Evolutionary conservation across 2,888 invertebrate species (phyloP).

Genomic region (Parnassius mnemosyne): DNA sequence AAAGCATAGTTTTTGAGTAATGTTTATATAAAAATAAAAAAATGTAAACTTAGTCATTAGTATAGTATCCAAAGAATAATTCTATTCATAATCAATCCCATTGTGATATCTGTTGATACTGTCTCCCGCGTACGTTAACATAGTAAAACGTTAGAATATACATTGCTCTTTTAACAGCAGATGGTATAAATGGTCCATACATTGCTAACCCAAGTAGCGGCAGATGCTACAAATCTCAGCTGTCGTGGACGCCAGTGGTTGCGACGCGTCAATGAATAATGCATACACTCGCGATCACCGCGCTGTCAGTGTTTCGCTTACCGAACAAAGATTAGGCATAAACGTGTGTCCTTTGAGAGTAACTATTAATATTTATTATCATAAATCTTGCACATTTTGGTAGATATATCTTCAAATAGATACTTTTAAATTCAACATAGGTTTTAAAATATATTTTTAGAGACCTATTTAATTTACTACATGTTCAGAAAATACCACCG

Average conservation of each 20-base stretch:
- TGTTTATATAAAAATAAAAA: too few species aligned
- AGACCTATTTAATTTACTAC: too few species aligned
- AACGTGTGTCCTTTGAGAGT: slow-evolving; percentile 27
- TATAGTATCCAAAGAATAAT: too few species aligned
- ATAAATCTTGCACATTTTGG: too few species aligned
- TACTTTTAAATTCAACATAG: too few species aligned
- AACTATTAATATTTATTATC: slow-evolving; percentile 14
- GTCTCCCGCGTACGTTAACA: slow-evolving; percentile 9
- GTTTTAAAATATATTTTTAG: too few species aligned
- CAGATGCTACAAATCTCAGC: slow-evolving; percentile 47
- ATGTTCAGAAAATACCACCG: too few species aligned
- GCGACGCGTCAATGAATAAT: slow-evolving; percentile 61
- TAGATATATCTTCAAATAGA: too few species aligned
- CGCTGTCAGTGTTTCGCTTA: slow-evolving; percentile 31
- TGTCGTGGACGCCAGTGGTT: slow-evolving; percentile 37
- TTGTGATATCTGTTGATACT: slow-evolving; percentile 9
- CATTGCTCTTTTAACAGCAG: slow-evolving; percentile 16
- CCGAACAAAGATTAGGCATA: slow-evolving; percentile 29
- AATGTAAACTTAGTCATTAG: too few species aligned
- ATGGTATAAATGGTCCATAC: slow-evolving; percentile 21
- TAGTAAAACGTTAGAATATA: slow-evolving; percentile 8
- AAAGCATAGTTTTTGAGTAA: too few species aligned
- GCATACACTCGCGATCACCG: slow-evolving; percentile 37
- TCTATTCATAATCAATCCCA: not conserved
- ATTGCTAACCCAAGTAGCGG: slow-evolving; percentile 32